Base-by-base conservation (phyloP, 2,888 invertebrate genomes). In the Apantesis nais region DNA sequence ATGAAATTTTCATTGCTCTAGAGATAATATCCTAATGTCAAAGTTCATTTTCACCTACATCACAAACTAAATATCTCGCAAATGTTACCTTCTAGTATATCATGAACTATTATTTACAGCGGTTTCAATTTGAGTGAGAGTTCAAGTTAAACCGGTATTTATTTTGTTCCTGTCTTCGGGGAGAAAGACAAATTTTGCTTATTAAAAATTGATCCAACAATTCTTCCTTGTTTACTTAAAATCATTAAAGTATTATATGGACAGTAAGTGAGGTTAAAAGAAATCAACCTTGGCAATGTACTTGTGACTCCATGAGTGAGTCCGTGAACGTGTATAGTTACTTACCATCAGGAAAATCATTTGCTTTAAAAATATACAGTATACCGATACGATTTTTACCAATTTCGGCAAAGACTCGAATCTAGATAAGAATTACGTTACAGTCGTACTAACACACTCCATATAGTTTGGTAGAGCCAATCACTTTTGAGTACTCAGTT, bases 401-500 rank as follows among this genome's bases (percentile, higher is more conserved):
- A 4, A 44, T 44, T 16, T 44, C 3, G 44, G 16, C 3, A 25
- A 34, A 22, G 1, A 11, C 0, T 29, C 48, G 31, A 31, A 31
- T 14, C 14, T 16, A 37, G 34, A n/a, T 52, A 65, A 8, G 4
- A 48, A 65, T 14, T 52, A 14, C 65, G 19, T 37, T 55, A 44
- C 14, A n/a, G n/a, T n/a, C n/a, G n/a, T n/a, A n/a, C 29, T 22
- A 22, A 25, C 9, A 22, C 41, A n/a, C 29, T 41, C 63, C 14
- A 58, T 41, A 25, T 66, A 39, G 58, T 29, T 66, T 41, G 19
- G 29, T 34, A 60, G 29, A 39, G 58, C 41, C 62, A 63, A 79
- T 76, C 34, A 76, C 73, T 76, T 76, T 66, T 63, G 73, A 72
- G 70, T 70, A 72, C 65, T 62, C 62, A 52, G 66, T 73, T 79